These are phyloP conservation scores for Bruchidius siliquastri DNA, from an alignment of 2,888 invertebrate genomes.

Conservation along the genomic window DNA sequence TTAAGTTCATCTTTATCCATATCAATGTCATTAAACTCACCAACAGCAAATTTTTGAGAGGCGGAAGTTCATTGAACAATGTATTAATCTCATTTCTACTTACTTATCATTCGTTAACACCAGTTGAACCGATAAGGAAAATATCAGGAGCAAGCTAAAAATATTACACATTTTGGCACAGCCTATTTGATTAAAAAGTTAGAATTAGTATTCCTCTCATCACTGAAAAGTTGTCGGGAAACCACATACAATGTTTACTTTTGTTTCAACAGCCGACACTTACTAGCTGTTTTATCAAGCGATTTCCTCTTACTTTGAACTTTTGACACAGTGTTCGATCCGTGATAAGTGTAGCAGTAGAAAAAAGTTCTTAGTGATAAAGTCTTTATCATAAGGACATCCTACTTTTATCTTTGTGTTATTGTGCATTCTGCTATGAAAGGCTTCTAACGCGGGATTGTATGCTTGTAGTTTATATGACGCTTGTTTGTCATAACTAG, in stretches of 20 bases:
- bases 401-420: not conserved
- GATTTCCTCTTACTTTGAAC: not conserved
- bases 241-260: not conserved
- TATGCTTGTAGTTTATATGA: not conserved
- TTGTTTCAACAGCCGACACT: not conserved
- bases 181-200: not conserved
- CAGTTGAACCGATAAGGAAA: not conserved
- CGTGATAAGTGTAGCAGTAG: not conserved
- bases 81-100: not conserved
- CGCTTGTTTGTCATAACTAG: not conserved
- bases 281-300: not conserved
- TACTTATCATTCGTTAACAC: not conserved
- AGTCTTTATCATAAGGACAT: not conserved
- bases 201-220: not conserved
- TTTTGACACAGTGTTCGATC: not conserved
- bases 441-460: not conserved
- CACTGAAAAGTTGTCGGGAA: not conserved
- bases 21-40: no score
- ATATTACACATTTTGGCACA: not conserved
- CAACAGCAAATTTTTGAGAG: no score
- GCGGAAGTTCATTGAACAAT: no score
- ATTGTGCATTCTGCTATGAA: not conserved
- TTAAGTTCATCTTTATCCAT: no score
- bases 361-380: not conserved
- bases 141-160: not conserved